Evolutionary conservation across 1,140 invertebrate genomes (phyloP), one percentile per base, ranked within the genome.

Genomic region (Anastatus disparis): DNA sequence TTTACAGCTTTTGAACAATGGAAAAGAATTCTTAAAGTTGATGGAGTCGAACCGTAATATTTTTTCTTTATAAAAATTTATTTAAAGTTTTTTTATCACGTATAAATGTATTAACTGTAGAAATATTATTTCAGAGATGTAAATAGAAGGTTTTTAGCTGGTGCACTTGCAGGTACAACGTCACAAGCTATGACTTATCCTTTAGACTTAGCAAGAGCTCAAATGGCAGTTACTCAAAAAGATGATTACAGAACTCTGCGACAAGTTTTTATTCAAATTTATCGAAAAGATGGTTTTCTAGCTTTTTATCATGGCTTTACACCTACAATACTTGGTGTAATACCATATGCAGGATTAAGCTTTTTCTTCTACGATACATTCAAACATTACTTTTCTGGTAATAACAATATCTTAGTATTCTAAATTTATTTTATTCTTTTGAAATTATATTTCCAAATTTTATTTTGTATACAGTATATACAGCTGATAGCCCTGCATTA

Each of bases 351-450:
- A 12, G 98, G 98, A 10, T 93, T 93, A 53, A 97, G 96, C 46
- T 99, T 99, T 86, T 99, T 95, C 82, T 98, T 96, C 0, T 99
- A 98, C 84, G 97, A 99, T 87, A 93, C 94, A 22, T 86, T 98
- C 4, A 99, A 99, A 86, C 89, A 92, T 58, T 84, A 90, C 68
- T 90, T 97, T 81, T 86, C 88, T 80, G 93, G 95, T 96, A 85
- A 87, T 38, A 22, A 35, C 7, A 35, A 22, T 20, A 8, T 38
- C 38, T 58, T 31, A n/a, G 20, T 59, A 52, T 40, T 59, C 27
- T 35, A 15, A 52, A 55, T 17, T 46, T 48, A 26, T 48, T 50
- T 24, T 20, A 50, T 55, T n/a, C n/a, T 63, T 27, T n/a, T 40
- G 38, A 62, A 62, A 38, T 40, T 29, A 40, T 20, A 63, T 26